phyloP scores from a whole-genome alignment of 2,113 vertebrate genomes.

The Ranitomeya imitator region DNA sequence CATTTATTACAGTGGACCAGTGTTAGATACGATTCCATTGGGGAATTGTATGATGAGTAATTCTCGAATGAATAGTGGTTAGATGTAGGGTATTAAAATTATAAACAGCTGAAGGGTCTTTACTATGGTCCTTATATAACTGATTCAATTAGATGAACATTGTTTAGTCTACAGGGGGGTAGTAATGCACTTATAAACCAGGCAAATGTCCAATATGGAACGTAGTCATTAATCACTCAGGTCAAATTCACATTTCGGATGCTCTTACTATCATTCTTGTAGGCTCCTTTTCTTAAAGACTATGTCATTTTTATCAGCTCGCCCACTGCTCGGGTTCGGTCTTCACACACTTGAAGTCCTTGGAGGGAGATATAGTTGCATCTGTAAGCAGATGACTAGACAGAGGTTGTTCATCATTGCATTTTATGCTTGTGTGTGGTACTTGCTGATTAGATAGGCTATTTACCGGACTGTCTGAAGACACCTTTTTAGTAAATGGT shows the following conservation, averaged over 20 bases:
- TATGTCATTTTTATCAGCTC: constrained; percentile 28
- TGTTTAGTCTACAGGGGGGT: neutral
- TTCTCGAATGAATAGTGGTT: neutral
- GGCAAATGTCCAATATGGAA: neutral
- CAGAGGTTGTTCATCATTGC: constrained; percentile 47
- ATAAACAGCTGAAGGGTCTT: neutral
- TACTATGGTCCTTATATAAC: neutral
- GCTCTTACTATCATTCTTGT: constrained; percentile 37
- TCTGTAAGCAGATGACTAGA: constrained; percentile 40
- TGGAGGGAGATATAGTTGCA: constrained; percentile 52
- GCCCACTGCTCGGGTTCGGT: constrained; percentile 28
- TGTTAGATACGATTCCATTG: neutral
- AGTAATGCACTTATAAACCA: constrained; percentile 1
- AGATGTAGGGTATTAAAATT: neutral
- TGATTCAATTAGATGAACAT: constrained; percentile 9
- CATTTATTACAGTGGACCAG: neutral
- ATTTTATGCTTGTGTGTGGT: constrained; percentile 27
- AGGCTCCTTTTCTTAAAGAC: constrained; percentile 26
- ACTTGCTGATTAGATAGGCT: constrained; percentile 43
- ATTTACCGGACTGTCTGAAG: constrained; percentile 30
- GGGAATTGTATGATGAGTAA: neutral
- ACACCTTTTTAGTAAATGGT: constrained; percentile 33
- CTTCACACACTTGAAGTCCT: constrained; percentile 29
- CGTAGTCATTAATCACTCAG: constrained; percentile 35
- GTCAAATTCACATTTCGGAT: constrained; percentile 54